phyloP scores from a whole-genome alignment of 2,888 invertebrate species.

The Nomada goodeniana region DNA sequence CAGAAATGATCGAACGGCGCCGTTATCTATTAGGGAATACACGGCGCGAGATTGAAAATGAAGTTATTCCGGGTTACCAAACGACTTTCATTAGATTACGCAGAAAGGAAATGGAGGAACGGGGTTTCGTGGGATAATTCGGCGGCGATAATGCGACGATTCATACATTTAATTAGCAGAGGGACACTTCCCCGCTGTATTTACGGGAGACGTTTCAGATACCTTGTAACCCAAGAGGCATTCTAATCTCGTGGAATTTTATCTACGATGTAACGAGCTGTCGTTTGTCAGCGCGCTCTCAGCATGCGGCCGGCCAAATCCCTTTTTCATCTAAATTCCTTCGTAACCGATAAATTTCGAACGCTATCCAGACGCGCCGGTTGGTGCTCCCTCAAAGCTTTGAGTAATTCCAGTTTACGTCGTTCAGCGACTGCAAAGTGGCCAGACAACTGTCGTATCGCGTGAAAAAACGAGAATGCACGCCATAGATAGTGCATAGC shows the following conservation, averaged over 20 bases:
- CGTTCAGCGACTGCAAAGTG: background rate
- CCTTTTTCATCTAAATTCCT: conserved; percentile 59
- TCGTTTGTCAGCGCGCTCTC: conserved; percentile 40
- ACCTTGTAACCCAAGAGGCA: conserved; percentile 21
- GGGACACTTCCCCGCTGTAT: conserved; percentile 23
- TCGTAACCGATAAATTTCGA: conserved; percentile 44
- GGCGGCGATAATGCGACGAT: background rate
- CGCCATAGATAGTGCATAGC: background rate
- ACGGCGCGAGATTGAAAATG: background rate
- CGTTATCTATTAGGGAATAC: background rate
- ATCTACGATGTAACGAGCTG: conserved; percentile 39
- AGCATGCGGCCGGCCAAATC: conserved; percentile 30
- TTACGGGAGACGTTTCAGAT: conserved; percentile 32
- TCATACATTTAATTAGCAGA: conserved; percentile 23
- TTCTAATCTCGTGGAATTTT: conserved; percentile 55
- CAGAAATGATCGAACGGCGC: conserved; percentile 1
- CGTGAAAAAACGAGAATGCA: background rate
- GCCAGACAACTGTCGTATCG: conserved; percentile 1
- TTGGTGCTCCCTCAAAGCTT: conserved; percentile 15
- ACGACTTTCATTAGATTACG: background rate
- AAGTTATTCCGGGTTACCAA: background rate
- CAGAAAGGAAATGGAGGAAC: conserved; percentile 2
- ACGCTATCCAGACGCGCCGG: conserved; percentile 25
- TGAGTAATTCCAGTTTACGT: conserved; percentile 3
- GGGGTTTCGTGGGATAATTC: background rate